Evolutionary conservation across 2,797 vertebrate species (phyloP).

Genomic region (Alexandromys oeconomus): DNA sequence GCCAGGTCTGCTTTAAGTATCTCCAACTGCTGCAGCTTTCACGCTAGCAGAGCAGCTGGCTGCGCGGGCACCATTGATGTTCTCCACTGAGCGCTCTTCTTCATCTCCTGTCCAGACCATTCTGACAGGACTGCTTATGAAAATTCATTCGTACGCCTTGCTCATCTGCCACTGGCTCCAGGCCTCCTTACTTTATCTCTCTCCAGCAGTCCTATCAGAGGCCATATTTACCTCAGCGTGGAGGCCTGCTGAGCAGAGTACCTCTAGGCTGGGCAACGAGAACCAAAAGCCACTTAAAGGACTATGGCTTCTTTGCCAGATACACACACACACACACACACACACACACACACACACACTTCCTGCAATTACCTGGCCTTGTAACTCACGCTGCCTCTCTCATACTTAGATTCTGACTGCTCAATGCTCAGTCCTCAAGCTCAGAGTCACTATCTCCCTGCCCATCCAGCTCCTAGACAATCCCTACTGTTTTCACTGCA

Average conservation of each 20-base stretch:
- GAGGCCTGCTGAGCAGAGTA: constrained; percentile 34
- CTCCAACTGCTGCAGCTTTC: constrained; percentile 48
- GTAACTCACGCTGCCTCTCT: not conserved
- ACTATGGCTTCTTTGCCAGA: not conserved
- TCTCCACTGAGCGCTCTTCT: constrained; percentile 61
- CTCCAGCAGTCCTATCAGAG: constrained; percentile 30
- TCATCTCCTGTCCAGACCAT: constrained; percentile 71
- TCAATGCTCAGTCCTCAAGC: not conserved
- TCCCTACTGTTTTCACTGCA: not conserved
- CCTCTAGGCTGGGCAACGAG: not conserved
- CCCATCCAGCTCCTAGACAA: not conserved
- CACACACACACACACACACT: too few relatives aligned
- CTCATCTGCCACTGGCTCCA: constrained; percentile 30
- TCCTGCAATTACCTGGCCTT: not conserved
- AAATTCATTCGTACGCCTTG: constrained; percentile 62
- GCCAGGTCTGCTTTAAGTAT: constrained; percentile 29
- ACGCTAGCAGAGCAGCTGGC: constrained; percentile 39
- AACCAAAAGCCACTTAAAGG: not conserved
- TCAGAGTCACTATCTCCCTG: not conserved
- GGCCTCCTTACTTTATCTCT: constrained; percentile 9
- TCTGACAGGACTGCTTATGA: constrained; percentile 61
- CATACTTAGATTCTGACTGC: not conserved
- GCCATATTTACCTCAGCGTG: constrained; percentile 7
- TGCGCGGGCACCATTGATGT: constrained; percentile 58
- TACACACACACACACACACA: too few relatives aligned